Evolutionary conservation across 2,113 vertebrate species (phyloP).

Genomic region (Trichechus manatus): DNA sequence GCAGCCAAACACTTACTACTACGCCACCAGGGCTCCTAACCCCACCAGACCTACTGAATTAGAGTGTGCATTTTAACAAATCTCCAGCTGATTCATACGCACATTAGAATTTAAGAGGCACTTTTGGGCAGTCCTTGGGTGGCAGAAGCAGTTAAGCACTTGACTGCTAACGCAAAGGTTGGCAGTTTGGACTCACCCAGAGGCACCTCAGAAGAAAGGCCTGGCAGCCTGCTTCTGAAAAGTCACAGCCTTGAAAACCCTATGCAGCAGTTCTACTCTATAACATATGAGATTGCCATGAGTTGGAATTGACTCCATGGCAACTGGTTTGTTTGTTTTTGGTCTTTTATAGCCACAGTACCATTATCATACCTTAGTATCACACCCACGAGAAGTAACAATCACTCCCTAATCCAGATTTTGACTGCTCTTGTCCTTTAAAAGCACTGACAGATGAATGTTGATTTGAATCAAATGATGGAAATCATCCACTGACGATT

Average conservation of each 20-base stretch:
- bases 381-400: not conserved
- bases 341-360: not conserved
- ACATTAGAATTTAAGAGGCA: not conserved
- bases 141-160: not conserved
- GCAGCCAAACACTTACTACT: too few species aligned
- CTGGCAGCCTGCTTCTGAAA: not conserved
- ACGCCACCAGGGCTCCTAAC: too few species aligned
- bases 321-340: not conserved
- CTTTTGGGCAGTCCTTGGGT: not conserved
- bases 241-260: not conserved
- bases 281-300: not conserved
- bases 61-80: constrained; percentile 27
- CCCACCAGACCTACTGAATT: not conserved
- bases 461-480: not conserved
- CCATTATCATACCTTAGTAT: not conserved
- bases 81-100: not conserved
- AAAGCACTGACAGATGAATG: not conserved
- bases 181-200: not conserved
- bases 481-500: not conserved
- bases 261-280: not conserved
- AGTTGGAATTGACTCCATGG: not conserved
- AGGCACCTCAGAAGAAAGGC: not conserved
- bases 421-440: not conserved
- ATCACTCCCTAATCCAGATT: not conserved
- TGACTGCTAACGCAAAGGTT: not conserved